Conservation (phyloP, 2,797 vertebrate genomes). For the Typhlichthys subterraneus region DNA sequence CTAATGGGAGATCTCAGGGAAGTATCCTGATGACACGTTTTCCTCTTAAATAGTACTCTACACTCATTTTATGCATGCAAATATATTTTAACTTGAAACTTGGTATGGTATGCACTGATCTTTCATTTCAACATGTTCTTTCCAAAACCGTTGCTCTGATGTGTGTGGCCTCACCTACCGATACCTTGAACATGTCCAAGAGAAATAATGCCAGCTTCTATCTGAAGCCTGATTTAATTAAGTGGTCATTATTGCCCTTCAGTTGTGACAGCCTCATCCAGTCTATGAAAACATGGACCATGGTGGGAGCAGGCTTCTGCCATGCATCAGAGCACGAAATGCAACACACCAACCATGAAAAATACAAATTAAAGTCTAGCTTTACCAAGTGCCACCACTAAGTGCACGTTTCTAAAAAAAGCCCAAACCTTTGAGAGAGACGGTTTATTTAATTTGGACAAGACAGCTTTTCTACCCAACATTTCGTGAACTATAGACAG, state of each 20-base stretch:
- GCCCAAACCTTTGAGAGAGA: conserved; percentile 56
- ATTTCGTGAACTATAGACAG: conserved; percentile 45
- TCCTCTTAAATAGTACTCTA: conserved; percentile 2
- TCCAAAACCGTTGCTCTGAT: conserved; percentile 5
- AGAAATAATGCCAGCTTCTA: conserved; percentile 71
- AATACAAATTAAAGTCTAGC: conserved; percentile 73
- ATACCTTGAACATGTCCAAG: conserved; percentile 33
- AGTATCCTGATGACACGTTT: conserved; percentile 19
- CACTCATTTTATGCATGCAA: conserved; percentile 9
- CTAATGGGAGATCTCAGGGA: conserved; percentile 19
- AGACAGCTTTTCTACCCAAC: conserved; percentile 40
- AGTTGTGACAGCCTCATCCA: conserved; percentile 53
- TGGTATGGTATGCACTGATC: conserved; percentile 16
- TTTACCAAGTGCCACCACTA: conserved; percentile 75
- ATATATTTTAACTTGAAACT: conserved; percentile 4
- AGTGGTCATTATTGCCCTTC: conserved; percentile 58
- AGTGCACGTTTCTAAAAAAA: conserved; percentile 71
- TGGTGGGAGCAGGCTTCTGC: conserved; percentile 49
- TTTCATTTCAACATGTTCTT: not conserved
- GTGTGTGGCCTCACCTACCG: conserved; percentile 64
- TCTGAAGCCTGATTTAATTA: conserved; percentile 61
- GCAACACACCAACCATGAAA: conserved; percentile 56
- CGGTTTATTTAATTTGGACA: conserved; percentile 74
- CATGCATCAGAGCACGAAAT: conserved; percentile 60
- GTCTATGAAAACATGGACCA: conserved; percentile 59